Conservation (phyloP, 2,113 vertebrate species). For the Coryphaenoides rupestris region DNA sequence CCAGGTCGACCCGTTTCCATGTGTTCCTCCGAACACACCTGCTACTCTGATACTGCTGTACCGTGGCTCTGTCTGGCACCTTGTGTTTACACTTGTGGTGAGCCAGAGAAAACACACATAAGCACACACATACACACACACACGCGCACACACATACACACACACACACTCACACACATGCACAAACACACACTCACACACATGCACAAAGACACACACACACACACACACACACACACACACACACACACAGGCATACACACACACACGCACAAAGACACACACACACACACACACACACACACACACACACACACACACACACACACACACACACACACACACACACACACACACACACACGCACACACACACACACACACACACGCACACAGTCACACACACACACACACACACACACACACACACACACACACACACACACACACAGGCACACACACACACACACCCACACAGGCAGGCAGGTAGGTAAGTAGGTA, state of each 20-base stretch:
- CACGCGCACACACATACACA: not conserved
- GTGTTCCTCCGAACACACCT: too few species aligned
- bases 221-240: not conserved
- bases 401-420: too few species aligned
- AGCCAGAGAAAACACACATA: not conserved
- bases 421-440: too few species aligned
- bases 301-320: not conserved
- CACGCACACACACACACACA: too few species aligned
- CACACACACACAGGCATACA: not conserved
- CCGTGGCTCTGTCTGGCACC: not conserved
- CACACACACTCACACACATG: not conserved
- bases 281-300: not conserved
- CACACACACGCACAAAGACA: slow-evolving; percentile 7
- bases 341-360: too few species aligned
- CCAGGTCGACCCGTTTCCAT: too few species aligned
- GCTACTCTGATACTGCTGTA: too few species aligned
- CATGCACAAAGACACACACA: not conserved
- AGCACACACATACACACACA: not conserved
- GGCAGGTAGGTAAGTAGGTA: too few species aligned
- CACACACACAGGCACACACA: too few species aligned
- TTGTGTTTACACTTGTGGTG: not conserved
- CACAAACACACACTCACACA: slow-evolving; percentile 8
- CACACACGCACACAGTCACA: too few species aligned
- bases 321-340: too few species aligned
- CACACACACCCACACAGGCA: not conserved